A percentile compares a stretch with the other conserved stretches of the same genome.
Conservation (phyloP, 2,888 invertebrate species). For the Dynastes tityus region DNA sequence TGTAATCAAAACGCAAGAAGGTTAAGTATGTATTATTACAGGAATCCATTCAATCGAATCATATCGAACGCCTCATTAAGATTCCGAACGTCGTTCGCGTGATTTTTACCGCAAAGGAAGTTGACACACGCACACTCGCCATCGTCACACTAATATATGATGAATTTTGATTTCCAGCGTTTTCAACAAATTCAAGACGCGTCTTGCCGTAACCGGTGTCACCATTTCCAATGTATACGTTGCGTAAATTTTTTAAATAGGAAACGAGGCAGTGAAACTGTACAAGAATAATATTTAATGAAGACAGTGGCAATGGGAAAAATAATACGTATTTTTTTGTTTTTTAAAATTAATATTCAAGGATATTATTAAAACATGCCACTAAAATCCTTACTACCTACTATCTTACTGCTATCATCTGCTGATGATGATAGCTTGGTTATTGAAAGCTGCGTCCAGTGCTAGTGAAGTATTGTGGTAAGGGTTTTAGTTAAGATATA, state of each 20-base stretch:
- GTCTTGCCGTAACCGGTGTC: conserved; percentile 6
- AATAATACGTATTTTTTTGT: too few species aligned
- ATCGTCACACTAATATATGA: conserved; percentile 34
- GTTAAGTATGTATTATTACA: conserved; percentile 2
- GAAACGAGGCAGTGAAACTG: not conserved
- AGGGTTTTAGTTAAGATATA: too few species aligned
- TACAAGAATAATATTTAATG: not conserved
- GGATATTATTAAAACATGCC: too few species aligned
- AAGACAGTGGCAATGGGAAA: too few species aligned
- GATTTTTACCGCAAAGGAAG: conserved; percentile 55
- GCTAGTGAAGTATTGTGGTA: too few species aligned
- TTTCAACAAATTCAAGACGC: conserved; percentile 43
- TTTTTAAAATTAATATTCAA: too few species aligned
- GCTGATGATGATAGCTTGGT: too few species aligned
- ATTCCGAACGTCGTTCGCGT: conserved; percentile 56
- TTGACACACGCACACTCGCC: conserved; percentile 45
- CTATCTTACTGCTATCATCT: too few species aligned
- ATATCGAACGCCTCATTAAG: conserved; percentile 51
- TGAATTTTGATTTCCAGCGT: conserved; percentile 49
- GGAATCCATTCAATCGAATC: conserved; percentile 12
- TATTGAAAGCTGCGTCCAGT: too few species aligned
- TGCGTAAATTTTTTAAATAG: conserved; percentile 6
- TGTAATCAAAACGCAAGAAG: not conserved
- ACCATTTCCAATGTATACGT: too few species aligned
- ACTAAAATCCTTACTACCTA: too few species aligned